These are phyloP conservation scores for Penaeus vannamei DNA, from an alignment of 1,140 invertebrate species.

Conservation along the genomic window DNA sequence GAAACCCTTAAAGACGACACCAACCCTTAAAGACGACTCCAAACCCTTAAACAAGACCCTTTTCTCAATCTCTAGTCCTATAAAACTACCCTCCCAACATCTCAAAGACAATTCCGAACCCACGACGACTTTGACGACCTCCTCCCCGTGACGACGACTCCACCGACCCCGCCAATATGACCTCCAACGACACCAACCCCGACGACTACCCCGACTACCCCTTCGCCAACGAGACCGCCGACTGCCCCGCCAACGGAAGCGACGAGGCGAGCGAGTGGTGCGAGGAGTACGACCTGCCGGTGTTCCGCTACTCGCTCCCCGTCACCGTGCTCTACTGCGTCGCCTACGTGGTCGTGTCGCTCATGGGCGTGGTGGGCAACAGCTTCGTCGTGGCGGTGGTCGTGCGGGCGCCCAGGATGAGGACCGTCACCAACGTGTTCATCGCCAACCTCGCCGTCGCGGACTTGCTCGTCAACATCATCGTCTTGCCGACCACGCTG, in stretches of 20 bases:
- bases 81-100: no score
- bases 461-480: constrained; percentile 92
- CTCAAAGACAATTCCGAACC: no score
- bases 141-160: no score
- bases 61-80: no score
- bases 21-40: no score
- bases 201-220: constrained; percentile 11
- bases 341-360: constrained; percentile 70
- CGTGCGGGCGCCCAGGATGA: constrained; percentile 68
- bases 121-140: neutral
- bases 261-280: neutral
- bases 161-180: neutral
- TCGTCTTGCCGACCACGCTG: constrained; percentile 92
- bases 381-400: constrained; percentile 74
- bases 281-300: constrained; percentile 31
- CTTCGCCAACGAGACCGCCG: constrained; percentile 13
- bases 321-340: constrained; percentile 70
- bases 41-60: no score
- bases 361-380: constrained; percentile 75
- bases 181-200: neutral
- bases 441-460: constrained; percentile 95
- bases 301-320: constrained; percentile 68
- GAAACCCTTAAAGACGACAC: no score
- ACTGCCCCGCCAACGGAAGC: constrained; percentile 27
- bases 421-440: constrained; percentile 90